A percentile compares a stretch with the other conserved stretches of the same genome.
Evolutionary conservation across 2,888 invertebrate species (phyloP).

Genomic region (Maniola hyperantus): DNA sequence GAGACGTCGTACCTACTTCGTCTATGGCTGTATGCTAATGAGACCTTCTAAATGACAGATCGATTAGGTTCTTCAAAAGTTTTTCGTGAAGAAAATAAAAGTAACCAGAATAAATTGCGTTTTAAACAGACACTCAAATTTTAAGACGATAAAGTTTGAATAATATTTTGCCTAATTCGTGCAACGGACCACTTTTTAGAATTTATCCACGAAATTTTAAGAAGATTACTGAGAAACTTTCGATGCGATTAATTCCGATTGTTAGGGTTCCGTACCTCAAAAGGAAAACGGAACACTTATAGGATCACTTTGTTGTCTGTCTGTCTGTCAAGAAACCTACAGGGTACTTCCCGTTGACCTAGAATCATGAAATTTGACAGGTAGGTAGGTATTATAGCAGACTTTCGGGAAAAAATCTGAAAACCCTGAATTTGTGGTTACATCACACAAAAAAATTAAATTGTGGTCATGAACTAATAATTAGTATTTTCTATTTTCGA

Average conservation of each 20-base stretch:
- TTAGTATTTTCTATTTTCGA: no score
- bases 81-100: neutral
- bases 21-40: slow-evolving; percentile 48
- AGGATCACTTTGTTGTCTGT: no score
- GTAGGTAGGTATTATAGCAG: no score
- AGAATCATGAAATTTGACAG: no score
- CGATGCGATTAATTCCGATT: neutral
- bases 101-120: neutral
- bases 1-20: slow-evolving; percentile 45
- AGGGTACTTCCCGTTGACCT: no score
- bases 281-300: no score
- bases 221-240: neutral
- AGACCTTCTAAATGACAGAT: slow-evolving; percentile 42
- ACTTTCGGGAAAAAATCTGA: no score
- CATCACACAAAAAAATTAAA: no score
- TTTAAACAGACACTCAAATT: neutral
- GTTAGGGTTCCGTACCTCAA: no score
- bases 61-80: slow-evolving; percentile 18
- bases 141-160: neutral
- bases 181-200: neutral
- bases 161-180: slow-evolving; percentile 1
- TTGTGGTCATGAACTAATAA: no score
- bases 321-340: no score
- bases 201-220: neutral
- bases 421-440: no score